Conservation (phyloP, 2,113 vertebrate genomes). For the Dasyprocta punctata region DNA sequence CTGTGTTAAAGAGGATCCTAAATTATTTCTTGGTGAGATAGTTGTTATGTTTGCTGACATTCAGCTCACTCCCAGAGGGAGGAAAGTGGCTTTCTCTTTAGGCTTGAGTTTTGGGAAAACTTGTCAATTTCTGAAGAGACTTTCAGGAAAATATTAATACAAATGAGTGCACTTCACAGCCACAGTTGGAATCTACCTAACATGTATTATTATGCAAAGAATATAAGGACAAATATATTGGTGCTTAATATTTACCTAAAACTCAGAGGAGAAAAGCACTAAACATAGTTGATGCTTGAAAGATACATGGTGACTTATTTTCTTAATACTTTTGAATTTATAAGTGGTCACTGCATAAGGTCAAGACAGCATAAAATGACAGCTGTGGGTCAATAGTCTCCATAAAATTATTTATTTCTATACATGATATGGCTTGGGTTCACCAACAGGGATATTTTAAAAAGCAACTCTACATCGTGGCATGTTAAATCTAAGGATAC, state of each 20-base stretch:
- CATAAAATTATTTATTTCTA: neutral
- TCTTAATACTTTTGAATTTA: neutral
- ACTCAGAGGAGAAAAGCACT: neutral
- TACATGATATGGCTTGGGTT: neutral
- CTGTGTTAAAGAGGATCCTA: neutral
- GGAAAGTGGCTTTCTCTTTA: neutral
- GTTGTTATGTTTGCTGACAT: neutral
- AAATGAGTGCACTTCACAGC: neutral
- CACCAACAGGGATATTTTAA: neutral
- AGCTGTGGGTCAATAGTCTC: neutral
- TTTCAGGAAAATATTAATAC: neutral
- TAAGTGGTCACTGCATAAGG: neutral
- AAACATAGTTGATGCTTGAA: neutral
- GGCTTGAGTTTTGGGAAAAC: neutral
- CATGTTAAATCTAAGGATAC: neutral
- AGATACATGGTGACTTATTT: neutral
- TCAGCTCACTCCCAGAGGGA: neutral
- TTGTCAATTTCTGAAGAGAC: slow-evolving; percentile 19
- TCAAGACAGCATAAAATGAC: neutral
- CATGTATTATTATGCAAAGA: neutral
- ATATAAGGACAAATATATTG: neutral
- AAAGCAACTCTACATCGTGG: neutral
- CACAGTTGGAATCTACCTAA: neutral
- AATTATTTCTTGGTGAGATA: neutral
- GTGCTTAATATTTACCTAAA: neutral